Percentiles rank a stretch among this genome's conserved stretches.
Conservation (phyloP, 2,113 vertebrate genomes). For the Hemibagrus wyckioides region DNA sequence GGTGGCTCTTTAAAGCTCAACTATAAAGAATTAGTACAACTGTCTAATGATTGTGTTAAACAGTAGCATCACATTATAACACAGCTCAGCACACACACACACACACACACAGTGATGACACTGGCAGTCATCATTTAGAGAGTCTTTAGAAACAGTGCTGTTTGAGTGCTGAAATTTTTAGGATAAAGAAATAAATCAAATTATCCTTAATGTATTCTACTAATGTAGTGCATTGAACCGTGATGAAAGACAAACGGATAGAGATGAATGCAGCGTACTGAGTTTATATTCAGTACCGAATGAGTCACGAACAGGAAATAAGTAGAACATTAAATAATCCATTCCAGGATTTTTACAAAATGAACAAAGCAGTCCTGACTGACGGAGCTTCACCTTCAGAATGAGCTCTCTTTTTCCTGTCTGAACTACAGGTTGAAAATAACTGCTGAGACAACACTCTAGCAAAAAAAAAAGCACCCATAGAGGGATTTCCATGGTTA, state of each 20-base stretch:
- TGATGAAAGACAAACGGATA: background rate
- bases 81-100: background rate
- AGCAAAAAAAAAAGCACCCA: slow-evolving; percentile 1
- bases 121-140: background rate
- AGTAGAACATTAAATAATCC: background rate
- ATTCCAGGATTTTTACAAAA: background rate
- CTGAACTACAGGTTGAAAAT: slow-evolving; percentile 5
- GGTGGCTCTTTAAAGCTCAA: no score
- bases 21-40: no score
- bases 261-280: background rate
- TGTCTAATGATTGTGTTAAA: background rate
- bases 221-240: background rate
- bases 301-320: background rate
- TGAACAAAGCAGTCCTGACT: background rate
- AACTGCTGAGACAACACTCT: background rate
- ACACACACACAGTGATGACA: background rate
- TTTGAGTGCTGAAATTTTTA: background rate
- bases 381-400: slow-evolving; percentile 2
- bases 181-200: background rate
- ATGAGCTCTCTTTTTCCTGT: background rate
- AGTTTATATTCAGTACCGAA: background rate
- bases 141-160: background rate
- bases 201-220: background rate
- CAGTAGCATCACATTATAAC: background rate
- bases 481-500: background rate